phyloP scores from a whole-genome alignment of 2,888 invertebrate genomes.

The Eupelmus urozonus region DNA sequence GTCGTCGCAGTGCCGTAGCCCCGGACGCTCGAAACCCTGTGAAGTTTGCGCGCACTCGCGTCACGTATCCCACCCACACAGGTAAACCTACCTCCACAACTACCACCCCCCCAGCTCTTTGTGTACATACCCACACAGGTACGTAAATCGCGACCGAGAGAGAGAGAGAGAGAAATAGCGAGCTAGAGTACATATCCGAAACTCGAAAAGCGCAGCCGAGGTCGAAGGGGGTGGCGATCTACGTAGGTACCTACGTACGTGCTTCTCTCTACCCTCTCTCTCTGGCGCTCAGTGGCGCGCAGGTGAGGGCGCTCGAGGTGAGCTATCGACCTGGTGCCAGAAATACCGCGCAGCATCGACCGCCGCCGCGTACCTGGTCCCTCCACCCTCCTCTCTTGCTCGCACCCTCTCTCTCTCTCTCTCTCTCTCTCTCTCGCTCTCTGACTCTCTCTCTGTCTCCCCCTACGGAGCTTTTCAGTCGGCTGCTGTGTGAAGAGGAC shows the following conservation, averaged over 20 bases:
- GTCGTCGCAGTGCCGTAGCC: conserved; percentile 25
- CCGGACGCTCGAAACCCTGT: not conserved
- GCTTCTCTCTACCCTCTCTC: not conserved
- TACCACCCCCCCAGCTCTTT: not conserved
- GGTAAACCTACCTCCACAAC: not conserved
- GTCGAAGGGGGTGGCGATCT: conserved; percentile 32
- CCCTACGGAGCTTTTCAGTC: not conserved
- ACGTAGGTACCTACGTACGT: not conserved
- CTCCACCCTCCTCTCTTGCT: conserved; percentile 43
- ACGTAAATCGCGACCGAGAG: not conserved
- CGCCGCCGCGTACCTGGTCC: conserved; percentile 64
- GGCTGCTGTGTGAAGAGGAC: conserved; percentile 27
- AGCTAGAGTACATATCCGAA: not conserved
- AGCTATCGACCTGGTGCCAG: conserved; percentile 76
- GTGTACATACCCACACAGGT: not conserved
- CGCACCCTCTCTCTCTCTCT: conserved; percentile 19
- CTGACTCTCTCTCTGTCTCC: conserved; percentile 9
- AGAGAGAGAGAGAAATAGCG: not conserved
- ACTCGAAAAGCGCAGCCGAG: conserved; percentile 48
- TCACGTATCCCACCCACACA: not conserved
- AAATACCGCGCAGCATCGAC: conserved; percentile 77
- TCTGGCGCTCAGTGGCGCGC: conserved; percentile 52
- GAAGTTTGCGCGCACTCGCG: not conserved
- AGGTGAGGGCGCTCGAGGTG: conserved; percentile 69
- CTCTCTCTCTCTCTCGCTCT: conserved; percentile 7